A percentile compares a stretch with the other conserved stretches of the same genome.
These are phyloP conservation scores for Bruchidius siliquastri DNA, from an alignment of 2,888 invertebrate species.

Conservation along the genomic window DNA sequence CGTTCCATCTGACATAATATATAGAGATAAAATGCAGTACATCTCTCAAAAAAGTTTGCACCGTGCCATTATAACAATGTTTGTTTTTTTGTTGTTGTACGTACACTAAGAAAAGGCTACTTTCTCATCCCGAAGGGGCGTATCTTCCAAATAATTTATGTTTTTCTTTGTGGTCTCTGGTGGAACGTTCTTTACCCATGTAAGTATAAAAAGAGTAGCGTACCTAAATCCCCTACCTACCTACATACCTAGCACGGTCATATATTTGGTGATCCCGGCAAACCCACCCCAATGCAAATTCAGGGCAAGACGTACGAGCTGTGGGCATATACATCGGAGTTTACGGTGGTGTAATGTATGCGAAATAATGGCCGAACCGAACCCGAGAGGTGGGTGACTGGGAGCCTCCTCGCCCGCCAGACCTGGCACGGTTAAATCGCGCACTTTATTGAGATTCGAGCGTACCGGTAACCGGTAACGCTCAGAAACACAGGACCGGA, in stretches of 20 bases:
- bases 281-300: neutral
- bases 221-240: neutral
- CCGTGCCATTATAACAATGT: neutral
- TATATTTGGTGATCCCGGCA: neutral
- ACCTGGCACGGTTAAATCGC: neutral
- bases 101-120: no score
- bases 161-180: neutral
- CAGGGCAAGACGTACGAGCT: neutral
- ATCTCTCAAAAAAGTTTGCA: no score
- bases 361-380: neutral
- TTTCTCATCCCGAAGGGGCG: no score
- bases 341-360: neutral
- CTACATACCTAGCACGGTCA: neutral
- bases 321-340: neutral
- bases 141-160: neutral
- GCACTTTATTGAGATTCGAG: neutral
- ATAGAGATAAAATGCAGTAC: no score
- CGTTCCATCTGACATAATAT: neutral
- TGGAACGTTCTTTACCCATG: neutral
- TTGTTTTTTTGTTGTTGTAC: neutral
- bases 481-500: neutral
- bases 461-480: neutral
- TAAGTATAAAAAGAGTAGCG: neutral
- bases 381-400: neutral
- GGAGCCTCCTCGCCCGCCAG: neutral